Percentiles rank a stretch among this genome's conserved stretches.
Evolutionary conservation across 2,888 invertebrate species (phyloP).

Genomic region (Agrotis ipsilon): DNA sequence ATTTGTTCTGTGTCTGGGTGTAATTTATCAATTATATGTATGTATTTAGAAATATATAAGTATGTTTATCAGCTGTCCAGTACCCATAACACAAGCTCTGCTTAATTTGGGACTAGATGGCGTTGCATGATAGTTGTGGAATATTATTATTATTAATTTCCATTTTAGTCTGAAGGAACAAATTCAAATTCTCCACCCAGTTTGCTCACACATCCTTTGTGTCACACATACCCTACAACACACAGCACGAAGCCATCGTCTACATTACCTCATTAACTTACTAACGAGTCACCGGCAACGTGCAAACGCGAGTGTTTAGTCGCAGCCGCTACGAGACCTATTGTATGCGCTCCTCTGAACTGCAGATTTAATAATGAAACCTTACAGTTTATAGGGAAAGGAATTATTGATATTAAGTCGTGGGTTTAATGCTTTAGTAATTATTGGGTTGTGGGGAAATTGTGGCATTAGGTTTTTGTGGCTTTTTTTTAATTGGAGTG

Average conservation of each 20-base stretch:
- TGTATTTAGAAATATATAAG: no score
- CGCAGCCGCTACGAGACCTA: constrained; percentile 20
- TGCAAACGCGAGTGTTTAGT: constrained; percentile 48
- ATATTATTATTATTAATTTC: no score
- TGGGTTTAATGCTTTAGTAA: background rate
- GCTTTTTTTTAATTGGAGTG: no score
- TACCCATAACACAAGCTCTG: no score
- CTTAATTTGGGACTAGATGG: no score
- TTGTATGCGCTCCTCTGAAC: constrained; percentile 16
- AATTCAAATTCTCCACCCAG: background rate
- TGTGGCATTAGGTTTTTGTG: background rate
- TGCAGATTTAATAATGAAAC: constrained; percentile 11
- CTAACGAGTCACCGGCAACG: constrained; percentile 18
- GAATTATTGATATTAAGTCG: background rate
- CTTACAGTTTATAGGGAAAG: constrained; percentile 10
- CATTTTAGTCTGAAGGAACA: background rate
- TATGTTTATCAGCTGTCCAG: no score
- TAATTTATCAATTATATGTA: no score
- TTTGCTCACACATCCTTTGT: background rate
- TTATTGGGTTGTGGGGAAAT: background rate
- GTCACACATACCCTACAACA: background rate
- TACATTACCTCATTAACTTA: constrained; percentile 43
- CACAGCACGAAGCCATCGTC: constrained; percentile 13
- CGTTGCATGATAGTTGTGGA: no score
- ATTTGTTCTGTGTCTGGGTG: no score